Base-by-base conservation (phyloP, 2,888 invertebrate species). In the Aelia acuminata region DNA sequence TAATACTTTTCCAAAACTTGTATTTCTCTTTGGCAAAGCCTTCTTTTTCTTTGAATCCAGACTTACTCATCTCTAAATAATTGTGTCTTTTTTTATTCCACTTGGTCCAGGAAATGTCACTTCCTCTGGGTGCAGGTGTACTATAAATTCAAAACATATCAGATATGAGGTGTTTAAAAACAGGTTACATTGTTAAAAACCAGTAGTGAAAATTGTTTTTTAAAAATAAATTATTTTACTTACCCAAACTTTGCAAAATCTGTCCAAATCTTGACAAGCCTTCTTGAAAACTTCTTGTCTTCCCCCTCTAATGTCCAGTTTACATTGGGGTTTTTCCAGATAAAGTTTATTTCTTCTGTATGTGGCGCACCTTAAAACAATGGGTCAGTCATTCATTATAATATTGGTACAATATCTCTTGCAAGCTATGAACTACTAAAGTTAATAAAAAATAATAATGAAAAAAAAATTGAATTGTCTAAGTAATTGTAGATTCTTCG, bases 171-270 rank as follows among this genome's bases (percentile, higher is more conserved):
- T 31, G 18, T 3, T 43, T 48, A 43, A 18, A 49, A 84, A 49
- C 7, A 3, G 11, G 11, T 26, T 26, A 1, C 26, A 57, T 80
- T 39, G 22, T 22, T 22, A 1, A 1, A 22, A 35, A 2, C 18
- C 20, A 2, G n/a, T 80, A 13, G 39, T 80, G 18, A 26, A 26
- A 10, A 26, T 26, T 13, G 35, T 35, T 8, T 15, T 39, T 10
- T 20, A 43, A n/a, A 43, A 3, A 80, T 43, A 43, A 13, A 26
- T 57, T 57, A 26, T 57, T 57, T 26, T 26, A 80, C 20, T 80
- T n/a, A 89, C 89, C 89, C 89, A 31, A 70, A 47, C n/a, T 75
- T 84, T 10, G 88, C 88, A 50, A 89, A 89, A 50, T 88, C 80
- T 4, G 87, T 39, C 87, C 87, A 88, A 18, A 84, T 43, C 75